Evolutionary conservation across 2,113 vertebrate genomes (phyloP).

Genomic region (Solenodon paradoxus): DNA sequence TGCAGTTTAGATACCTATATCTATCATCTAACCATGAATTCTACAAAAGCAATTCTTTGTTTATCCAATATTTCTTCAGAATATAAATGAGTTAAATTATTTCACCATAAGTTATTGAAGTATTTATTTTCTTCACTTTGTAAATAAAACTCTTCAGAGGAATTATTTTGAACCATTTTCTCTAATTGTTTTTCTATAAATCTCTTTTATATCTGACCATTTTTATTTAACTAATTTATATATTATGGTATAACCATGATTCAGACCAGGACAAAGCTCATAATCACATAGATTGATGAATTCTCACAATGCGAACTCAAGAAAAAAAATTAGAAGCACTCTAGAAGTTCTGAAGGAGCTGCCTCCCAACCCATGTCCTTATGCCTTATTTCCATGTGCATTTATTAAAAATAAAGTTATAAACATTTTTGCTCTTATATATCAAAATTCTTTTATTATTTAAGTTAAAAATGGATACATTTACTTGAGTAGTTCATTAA

Average conservation of each 20-base stretch:
- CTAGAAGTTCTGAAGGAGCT: background rate
- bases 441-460: background rate
- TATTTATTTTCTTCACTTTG: background rate
- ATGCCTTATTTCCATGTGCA: background rate
- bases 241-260: background rate
- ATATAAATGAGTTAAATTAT: background rate
- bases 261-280: background rate
- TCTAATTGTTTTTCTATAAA: background rate
- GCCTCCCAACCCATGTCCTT: background rate
- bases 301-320: background rate
- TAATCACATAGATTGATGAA: background rate
- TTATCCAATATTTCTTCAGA: background rate
- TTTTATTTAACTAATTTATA: background rate
- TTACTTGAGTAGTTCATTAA: background rate
- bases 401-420: background rate
- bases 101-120: background rate
- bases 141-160: background rate
- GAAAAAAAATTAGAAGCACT: background rate
- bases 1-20: background rate
- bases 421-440: background rate
- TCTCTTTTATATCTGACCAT: background rate
- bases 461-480: background rate
- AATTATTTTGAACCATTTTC: background rate
- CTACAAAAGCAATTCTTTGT: background rate
- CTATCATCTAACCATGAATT: background rate